A percentile compares a stretch with the other conserved stretches of the same genome.
phyloP scores from a whole-genome alignment of 2,797 vertebrate genomes.

The Bryconaethiops microstoma region DNA sequence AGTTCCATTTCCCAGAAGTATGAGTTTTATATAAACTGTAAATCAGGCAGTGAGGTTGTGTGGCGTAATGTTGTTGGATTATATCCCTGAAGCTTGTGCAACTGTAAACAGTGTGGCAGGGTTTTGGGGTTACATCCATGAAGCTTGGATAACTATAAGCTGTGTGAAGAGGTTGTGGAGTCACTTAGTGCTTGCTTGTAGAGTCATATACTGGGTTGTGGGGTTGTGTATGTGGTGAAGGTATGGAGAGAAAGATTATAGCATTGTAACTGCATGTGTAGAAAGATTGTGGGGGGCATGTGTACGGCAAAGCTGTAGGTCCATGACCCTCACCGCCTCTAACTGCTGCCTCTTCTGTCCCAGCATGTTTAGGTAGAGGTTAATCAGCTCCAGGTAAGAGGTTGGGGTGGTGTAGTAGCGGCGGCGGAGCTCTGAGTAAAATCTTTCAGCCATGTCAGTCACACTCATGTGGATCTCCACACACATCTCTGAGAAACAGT shows the following conservation, averaged over 20 bases:
- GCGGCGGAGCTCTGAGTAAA: conserved; percentile 81
- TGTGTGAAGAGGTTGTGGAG: not conserved
- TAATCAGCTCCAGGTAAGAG: conserved; percentile 89
- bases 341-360: conserved; percentile 79
- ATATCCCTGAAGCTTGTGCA: not conserved
- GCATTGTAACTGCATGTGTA: not conserved
- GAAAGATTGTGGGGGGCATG: not conserved
- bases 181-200: too few relatives aligned
- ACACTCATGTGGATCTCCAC: conserved; percentile 86
- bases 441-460: conserved; percentile 81
- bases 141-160: not conserved
- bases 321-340: conserved; percentile 70
- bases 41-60: not conserved
- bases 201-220: too few relatives aligned
- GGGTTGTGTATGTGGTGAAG: not conserved
- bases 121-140: not conserved
- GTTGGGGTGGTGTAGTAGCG: conserved; percentile 88
- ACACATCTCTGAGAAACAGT: conserved; percentile 83
- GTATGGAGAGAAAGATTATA: not conserved
- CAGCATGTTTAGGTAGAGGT: conserved; percentile 86
- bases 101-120: not conserved
- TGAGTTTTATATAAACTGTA: too few relatives aligned
- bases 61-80: too few relatives aligned
- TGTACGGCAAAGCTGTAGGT: not conserved
- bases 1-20: too few relatives aligned